A percentile compares a stretch with the other conserved stretches of the same genome.
These are phyloP conservation scores for Bolborhynchus lineola DNA, from an alignment of 2,113 vertebrate genomes.

Conservation along the genomic window DNA sequence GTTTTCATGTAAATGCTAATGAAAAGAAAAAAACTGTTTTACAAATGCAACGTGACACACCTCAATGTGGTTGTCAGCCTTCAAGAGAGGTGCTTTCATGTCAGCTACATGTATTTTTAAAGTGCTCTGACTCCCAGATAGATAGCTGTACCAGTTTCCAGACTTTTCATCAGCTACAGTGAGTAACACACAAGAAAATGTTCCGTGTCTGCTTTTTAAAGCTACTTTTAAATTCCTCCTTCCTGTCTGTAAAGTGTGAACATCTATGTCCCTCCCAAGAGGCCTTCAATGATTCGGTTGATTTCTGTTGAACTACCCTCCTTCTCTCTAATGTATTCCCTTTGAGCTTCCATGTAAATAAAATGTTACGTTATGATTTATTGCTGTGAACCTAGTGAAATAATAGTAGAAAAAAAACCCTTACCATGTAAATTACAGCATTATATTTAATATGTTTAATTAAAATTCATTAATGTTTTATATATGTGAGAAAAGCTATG, in stretches of 20 bases:
- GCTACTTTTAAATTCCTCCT: conserved; percentile 71
- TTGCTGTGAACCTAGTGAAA: conserved; percentile 76
- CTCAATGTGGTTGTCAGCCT: conserved; percentile 47
- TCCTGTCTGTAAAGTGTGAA: conserved; percentile 65
- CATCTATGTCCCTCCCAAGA: conserved; percentile 63
- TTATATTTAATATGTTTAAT: conserved; percentile 61
- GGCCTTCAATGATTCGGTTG: conserved; percentile 58
- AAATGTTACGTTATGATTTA: conserved; percentile 69
- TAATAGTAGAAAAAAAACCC: conserved; percentile 45
- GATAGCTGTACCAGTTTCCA: conserved; percentile 67
- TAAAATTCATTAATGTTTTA: conserved; percentile 68
- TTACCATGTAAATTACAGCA: conserved; percentile 44
- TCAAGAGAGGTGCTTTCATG: conserved; percentile 50
- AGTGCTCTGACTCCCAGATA: conserved; percentile 62
- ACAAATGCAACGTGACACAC: conserved; percentile 7
- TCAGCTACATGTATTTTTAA: conserved; percentile 61
- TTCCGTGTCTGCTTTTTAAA: conserved; percentile 74
- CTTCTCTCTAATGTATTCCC: conserved; percentile 62
- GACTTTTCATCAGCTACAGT: conserved; percentile 52
- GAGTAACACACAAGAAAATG: conserved; percentile 62
- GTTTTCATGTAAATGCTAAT: background rate
- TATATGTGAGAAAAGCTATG: conserved; percentile 49
- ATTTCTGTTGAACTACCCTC: conserved; percentile 67
- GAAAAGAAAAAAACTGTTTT: conserved; percentile 27
- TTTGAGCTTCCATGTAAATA: conserved; percentile 61